Evolutionary conservation across 2,797 vertebrate species (phyloP), one percentile per base, ranked within the genome.

Genomic region (Rhinogobio ventralis): DNA sequence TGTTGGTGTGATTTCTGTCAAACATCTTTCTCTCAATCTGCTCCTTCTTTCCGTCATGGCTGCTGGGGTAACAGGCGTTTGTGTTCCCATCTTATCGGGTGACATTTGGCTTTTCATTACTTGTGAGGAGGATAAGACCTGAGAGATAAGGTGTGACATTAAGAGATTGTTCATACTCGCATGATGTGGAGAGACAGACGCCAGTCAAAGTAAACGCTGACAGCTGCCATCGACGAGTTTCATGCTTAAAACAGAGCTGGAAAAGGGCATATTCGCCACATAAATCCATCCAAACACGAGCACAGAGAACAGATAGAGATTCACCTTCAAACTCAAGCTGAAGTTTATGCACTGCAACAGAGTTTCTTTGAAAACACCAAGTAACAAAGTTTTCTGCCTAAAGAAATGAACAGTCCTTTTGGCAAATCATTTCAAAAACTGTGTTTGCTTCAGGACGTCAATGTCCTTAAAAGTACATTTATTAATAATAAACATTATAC

Each of bases 101-200:
- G 92, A 92, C 92, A 92, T 92, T 89, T 93, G 92, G 92, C 92
- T 93, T 91, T 93, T 91, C 90, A 88, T 95, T 92, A 91, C 89
- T 90, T 89, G 88, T 72, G 79, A 91, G 90, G 90, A 89, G 91
- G 91, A 94, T 88, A 80, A 57, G 90, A 88, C 91, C 92, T 89
- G 89, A 90, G 85, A 83, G 89, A 92, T 91, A 89, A 90, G 89
- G 88, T 62, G 89, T 91, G 92, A 90, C 89, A 92, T 90, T 89
- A 85, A 92, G 91, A 89, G 86, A 85, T 80, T 75, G 33, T 57
- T 84, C 79, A 75, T 74, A 71, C 71, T 77, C 85, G 20, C 81
- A 87, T 57, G 81, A 69, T n/a, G 51, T 45, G 53, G 67, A 82
- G 62, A 64, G 62, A 64, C 28, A 64, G 62, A 64, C 28, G 28